Base-by-base conservation (phyloP, 2,113 vertebrate genomes). In the Oncorhynchus masou region DNA sequence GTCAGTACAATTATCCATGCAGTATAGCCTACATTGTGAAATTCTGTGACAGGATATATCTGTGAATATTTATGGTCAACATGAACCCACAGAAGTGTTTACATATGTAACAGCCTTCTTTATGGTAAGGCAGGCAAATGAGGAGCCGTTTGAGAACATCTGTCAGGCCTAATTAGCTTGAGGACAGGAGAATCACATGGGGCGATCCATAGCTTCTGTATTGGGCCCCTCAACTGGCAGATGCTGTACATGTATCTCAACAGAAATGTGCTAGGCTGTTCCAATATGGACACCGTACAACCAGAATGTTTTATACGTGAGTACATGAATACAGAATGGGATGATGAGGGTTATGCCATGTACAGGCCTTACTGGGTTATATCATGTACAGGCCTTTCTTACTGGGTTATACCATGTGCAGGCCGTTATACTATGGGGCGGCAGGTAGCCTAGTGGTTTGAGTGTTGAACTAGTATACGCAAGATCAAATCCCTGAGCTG, bases 151-250 rank as follows among this genome's bases (percentile, higher is more conserved):
- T n/a, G 71, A 13, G 70, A 59, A 73, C 70, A 78, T 73, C 62
- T 78, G 71, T 60, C 49, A 59, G 13, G 49, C 48, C 48, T 59
- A 66, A 73, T 60, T n/a, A 68, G 62, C 45, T 25, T 22, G 9
- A n/a, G 76, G 27, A 39, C 70, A 73, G 11, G n/a, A 31, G 24
- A 29, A 59, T 22, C 5, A 19, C 51, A 54, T 19, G 51, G 9
- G 15, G 6, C 45, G 13, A 59, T 73, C 70, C 71, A 59, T 59
- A 59, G 29, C 27, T 45, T 66, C 12, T 31, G 20, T 78, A 45
- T 62, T 16, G 59, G 59, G 51, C 51, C 59, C 1, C 19, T 62
- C 8, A 62, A 24, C 59, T 54, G 59, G 59, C 59, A 9, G n/a
- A 62, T 54, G 51, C 51, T 54, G 15, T 2, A 54, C 51, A 54